Base-by-base conservation (phyloP, 1,140 invertebrate species). In the Drosophila littoralis region DNA sequence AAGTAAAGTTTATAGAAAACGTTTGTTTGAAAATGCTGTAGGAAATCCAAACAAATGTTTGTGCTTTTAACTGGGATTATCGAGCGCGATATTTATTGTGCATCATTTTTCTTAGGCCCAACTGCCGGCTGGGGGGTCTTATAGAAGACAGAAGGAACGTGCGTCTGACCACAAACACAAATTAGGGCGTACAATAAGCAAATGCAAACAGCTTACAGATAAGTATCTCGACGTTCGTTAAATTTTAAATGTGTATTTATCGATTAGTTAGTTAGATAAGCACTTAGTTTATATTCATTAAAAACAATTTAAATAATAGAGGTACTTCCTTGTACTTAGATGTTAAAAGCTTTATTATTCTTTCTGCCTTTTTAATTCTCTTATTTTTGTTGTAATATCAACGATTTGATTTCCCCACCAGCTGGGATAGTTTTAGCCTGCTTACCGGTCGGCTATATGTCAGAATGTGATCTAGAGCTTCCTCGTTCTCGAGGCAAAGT, bases 31-130 rank as follows among this genome's bases (percentile, higher is more conserved):
- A 65, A 74, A 65, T 61, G 57, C 52, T 58, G 40, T 15, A 51
- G 64, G 79, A 89, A 88, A 89, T 89, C 83, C 79, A 83, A 89
- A 88, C 77, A 88, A 88, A 88, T 88, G 83, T 77, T 83, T 75
- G 77, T 71, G 83, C 83, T 88, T 88, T 88, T 89, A 88, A 88
- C 69, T 74, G 80, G 84, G 83, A 88, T 88, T 88, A 89, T 88
- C 84, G 83, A 59, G 22, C 73, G 61, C 73, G 69, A 77, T 89
- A 89, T 88, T 88, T 88, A 88, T 88, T 77, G 84, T 65, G 71
- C 73, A 89, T 77, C 73, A 83, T 88, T 89, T 80, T 69, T 83
- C 83, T 88, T 69, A 50, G 33, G 68, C 65, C 48, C 54, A 76
- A 82, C 58, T 51, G 61, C 6, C 46, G 45, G 10, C 1, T 15